Base-by-base conservation (phyloP, 2,888 invertebrate species). In the Empis stercorea region DNA sequence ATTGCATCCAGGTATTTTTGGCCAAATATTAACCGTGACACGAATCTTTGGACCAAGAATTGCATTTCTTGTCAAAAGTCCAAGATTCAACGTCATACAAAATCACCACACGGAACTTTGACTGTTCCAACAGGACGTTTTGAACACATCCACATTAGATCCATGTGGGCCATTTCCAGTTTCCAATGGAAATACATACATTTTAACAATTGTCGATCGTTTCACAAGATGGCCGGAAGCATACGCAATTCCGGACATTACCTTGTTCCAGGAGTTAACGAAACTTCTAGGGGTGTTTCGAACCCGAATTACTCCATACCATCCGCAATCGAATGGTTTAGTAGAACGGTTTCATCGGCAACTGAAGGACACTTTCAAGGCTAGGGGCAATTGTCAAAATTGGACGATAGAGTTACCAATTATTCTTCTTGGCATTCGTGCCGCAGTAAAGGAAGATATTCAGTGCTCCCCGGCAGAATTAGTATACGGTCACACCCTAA, bases 311-410 rank as follows among this genome's bases (percentile, higher is more conserved):
- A 39, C 47, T 1, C 38, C 47, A 6, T 45, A 50, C 32, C 47
- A 47, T 14, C 47, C 45, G 2, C 47, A 50, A 36, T 44, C 43
- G 13, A 47, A 50, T 20, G 45, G 50, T n/a, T 37, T 37, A 15
- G 30, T 42, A 4, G 42, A 42, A 42, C 23, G 30, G 4, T 27
- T 42, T n/a, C 42, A 30, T 14, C 27, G 42, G 2, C 42, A 42
- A n/a, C 30, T 30, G 5, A 42, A 42, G 13, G 27, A n/a, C n/a
- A 13, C 37, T 67, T 68, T 56, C 30, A 23, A 10, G 30, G 68
- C 15, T 36, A 30, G 20, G 23, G 15, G n/a, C 27, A 46, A 37
- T 20, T 23, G 14, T 13, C 3, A 5, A 30, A 42, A 39, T 38
- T 49, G 27, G 39, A 38, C 30, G 32, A 38, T 41, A 30, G 38